These are phyloP conservation scores for Poecilia latipinna DNA, from an alignment of 2,113 vertebrate species.

Conservation along the genomic window DNA sequence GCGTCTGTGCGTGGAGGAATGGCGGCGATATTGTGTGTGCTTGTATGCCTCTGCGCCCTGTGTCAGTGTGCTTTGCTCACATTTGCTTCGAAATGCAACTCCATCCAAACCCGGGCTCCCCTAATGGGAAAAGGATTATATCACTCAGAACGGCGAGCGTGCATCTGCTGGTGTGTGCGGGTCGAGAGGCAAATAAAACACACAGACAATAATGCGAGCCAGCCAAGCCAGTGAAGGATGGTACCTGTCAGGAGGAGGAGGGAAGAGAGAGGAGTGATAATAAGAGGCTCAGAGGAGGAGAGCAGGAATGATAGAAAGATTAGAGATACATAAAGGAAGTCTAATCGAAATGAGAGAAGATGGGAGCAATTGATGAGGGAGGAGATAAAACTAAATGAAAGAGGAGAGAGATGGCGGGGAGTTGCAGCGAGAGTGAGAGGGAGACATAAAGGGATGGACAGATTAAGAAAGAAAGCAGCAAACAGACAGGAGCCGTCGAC, in stretches of 20 bases:
- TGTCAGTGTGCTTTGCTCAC: constrained; percentile 22
- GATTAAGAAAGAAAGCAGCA: constrained; percentile 43
- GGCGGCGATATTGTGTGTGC: constrained; percentile 1
- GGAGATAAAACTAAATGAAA: constrained; percentile 29
- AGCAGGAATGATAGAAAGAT: constrained; percentile 50
- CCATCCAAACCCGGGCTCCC: constrained; percentile 50
- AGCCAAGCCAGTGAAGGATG: constrained; percentile 64
- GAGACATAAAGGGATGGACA: constrained; percentile 43
- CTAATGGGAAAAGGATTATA: constrained; percentile 54
- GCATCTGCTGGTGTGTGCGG: constrained; percentile 3
- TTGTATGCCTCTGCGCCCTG: constrained; percentile 11
- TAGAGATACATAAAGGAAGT: constrained; percentile 61
- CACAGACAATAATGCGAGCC: constrained; percentile 24
- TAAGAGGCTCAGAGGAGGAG: constrained; percentile 33
- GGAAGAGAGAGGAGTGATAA: constrained; percentile 58
- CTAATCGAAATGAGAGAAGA: constrained; percentile 50
- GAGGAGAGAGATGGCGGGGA: constrained; percentile 20
- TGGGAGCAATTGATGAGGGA: constrained; percentile 27
- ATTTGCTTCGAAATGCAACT: constrained; percentile 45
- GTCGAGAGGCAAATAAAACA: constrained; percentile 26
- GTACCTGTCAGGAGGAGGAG: constrained; percentile 66
- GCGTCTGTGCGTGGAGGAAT: not conserved
- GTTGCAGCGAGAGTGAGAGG: constrained; percentile 20
- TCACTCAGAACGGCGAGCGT: constrained; percentile 14
- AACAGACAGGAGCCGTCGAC: constrained; percentile 57